These are phyloP conservation scores for Melanotus villosus DNA, from an alignment of 2,888 invertebrate genomes.

Conservation along the genomic window DNA sequence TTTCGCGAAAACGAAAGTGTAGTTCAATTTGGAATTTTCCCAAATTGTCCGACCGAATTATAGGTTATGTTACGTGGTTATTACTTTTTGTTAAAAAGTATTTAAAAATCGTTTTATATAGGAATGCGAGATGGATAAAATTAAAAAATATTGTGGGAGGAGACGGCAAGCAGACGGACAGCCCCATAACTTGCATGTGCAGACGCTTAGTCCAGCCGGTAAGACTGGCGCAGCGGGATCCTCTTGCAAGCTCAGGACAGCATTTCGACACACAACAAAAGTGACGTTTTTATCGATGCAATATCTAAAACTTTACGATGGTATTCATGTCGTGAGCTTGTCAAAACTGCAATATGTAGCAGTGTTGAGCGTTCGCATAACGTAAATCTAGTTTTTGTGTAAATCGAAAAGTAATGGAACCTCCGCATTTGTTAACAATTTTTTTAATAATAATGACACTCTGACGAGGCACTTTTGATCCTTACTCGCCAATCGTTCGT, in stretches of 20 bases:
- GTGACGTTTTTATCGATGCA: slow-evolving; percentile 46
- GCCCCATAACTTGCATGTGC: slow-evolving; percentile 38
- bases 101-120: not conserved
- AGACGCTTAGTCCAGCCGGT: slow-evolving; percentile 32
- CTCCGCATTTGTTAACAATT: slow-evolving; percentile 30
- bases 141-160: slow-evolving; percentile 16
- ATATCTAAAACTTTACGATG: slow-evolving; percentile 47
- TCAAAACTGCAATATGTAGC: slow-evolving; percentile 46
- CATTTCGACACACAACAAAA: slow-evolving; percentile 48
- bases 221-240: slow-evolving; percentile 42
- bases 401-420: slow-evolving; percentile 30
- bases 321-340: slow-evolving; percentile 43
- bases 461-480: slow-evolving; percentile 27
- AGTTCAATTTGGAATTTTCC: not conserved
- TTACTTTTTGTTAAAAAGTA: not conserved
- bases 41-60: not conserved
- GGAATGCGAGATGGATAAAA: not conserved
- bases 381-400: slow-evolving; percentile 39
- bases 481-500: slow-evolving; percentile 32
- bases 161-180: slow-evolving; percentile 25
- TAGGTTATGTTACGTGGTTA: not conserved
- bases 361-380: slow-evolving; percentile 15
- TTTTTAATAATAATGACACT: slow-evolving; percentile 20
- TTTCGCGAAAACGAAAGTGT: no score
- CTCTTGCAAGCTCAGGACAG: slow-evolving; percentile 36